Evolutionary conservation across 2,797 vertebrate species (phyloP).

Genomic region (Heterohyrax brucei): DNA sequence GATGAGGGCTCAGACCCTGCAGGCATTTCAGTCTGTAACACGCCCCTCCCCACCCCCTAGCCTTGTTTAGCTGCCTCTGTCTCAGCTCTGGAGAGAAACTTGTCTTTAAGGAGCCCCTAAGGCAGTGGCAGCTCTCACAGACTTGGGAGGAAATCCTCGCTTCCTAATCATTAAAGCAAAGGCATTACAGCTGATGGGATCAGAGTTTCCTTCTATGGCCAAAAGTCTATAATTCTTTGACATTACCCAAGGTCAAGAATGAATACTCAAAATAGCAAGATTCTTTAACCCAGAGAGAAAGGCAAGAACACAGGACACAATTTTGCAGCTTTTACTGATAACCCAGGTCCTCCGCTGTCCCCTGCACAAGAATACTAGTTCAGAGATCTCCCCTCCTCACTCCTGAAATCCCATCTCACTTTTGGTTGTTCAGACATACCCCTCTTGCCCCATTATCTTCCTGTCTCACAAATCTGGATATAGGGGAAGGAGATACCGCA

Average conservation of each 20-base stretch:
- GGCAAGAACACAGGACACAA: neutral
- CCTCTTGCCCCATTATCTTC: neutral
- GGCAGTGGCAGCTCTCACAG: neutral
- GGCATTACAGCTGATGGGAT: neutral
- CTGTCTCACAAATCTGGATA: neutral
- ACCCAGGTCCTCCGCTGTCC: neutral
- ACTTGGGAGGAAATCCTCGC: neutral
- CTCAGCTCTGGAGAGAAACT: neutral
- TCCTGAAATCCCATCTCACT: neutral
- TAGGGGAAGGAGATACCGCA: neutral
- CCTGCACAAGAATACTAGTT: too few species aligned
- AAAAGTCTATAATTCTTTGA: neutral
- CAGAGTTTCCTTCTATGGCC: neutral
- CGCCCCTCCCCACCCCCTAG: neutral
- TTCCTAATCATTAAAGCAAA: neutral
- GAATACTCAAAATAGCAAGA: too few species aligned
- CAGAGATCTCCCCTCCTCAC: rapidly evolving
- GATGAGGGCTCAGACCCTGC: neutral
- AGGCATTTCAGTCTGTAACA: neutral
- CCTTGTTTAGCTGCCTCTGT: neutral
- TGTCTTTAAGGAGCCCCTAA: too few species aligned
- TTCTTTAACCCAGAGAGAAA: neutral
- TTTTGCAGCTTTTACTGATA: neutral
- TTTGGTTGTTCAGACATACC: neutral
- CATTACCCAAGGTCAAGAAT: neutral